Percentiles rank a stretch among this genome's conserved stretches.
These are phyloP conservation scores for Drosophila prolongata DNA, from an alignment of 2,888 invertebrate genomes.

Conservation along the genomic window DNA sequence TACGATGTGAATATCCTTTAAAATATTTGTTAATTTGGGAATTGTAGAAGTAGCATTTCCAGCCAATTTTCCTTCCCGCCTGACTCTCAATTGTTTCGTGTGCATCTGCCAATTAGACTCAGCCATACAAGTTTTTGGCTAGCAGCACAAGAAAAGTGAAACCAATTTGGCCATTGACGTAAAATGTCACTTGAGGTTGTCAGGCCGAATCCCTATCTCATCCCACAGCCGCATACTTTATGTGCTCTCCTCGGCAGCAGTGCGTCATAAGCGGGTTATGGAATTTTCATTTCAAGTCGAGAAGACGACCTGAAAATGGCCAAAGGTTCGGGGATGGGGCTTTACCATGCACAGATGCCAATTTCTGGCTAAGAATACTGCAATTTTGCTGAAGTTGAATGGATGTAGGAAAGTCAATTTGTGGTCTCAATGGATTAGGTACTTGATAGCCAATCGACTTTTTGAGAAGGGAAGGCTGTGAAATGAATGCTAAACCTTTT, in stretches of 20 bases:
- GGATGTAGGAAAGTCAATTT: background rate
- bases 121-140: slow-evolving; percentile 10
- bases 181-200: slow-evolving; percentile 49
- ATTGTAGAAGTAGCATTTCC: slow-evolving; percentile 33
- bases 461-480: background rate
- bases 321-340: background rate
- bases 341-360: slow-evolving; percentile 5
- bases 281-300: slow-evolving; percentile 52
- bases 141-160: slow-evolving; percentile 15
- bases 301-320: slow-evolving; percentile 11
- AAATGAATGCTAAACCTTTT: too few species aligned
- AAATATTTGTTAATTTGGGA: too few species aligned
- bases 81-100: slow-evolving; percentile 16
- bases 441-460: background rate
- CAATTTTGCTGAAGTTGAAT: slow-evolving; percentile 3
- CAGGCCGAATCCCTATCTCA: slow-evolving; percentile 35
- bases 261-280: slow-evolving; percentile 72
- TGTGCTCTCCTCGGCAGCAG: slow-evolving; percentile 30
- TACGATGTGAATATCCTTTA: too few species aligned
- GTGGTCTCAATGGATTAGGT: background rate
- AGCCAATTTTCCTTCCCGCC: background rate
- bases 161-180: slow-evolving; percentile 53
- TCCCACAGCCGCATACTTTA: background rate
- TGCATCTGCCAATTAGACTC: slow-evolving; percentile 64
- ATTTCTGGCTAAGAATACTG: slow-evolving; percentile 2